Evolutionary conservation across 2,888 invertebrate species (phyloP).

Genomic region (Rhyacophila evoluta): DNA sequence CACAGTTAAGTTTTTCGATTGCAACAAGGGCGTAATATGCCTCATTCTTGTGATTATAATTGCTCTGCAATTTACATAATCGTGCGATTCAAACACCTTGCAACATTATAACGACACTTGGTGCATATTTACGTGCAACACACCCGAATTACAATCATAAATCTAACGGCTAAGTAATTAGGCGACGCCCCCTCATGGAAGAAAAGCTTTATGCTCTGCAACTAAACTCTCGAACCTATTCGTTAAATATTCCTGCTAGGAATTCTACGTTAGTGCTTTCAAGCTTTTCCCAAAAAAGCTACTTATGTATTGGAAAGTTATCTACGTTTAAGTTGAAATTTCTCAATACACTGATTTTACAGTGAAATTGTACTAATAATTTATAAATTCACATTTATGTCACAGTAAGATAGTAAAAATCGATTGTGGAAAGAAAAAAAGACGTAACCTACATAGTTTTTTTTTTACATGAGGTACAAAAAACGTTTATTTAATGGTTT

Average conservation of each 20-base stretch:
- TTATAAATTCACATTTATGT: no score
- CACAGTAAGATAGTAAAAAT: no score
- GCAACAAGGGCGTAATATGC: background rate
- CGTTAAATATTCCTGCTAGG: constrained; percentile 25
- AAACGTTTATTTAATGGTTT: no score
- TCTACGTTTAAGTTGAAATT: no score
- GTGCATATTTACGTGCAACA: constrained; percentile 1
- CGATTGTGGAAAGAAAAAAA: no score
- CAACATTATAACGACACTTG: constrained; percentile 22
- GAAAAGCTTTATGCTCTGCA: no score
- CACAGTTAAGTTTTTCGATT: background rate
- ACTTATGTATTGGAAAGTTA: no score
- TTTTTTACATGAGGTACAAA: no score
- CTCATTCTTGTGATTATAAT: background rate
- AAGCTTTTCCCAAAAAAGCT: background rate
- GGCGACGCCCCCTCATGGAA: constrained; percentile 16
- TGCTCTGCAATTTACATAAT: background rate
- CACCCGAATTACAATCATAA: constrained; percentile 41
- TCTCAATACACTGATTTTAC: no score
- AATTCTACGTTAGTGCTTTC: background rate
- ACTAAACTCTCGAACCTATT: constrained; percentile 26
- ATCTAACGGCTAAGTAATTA: constrained; percentile 39
- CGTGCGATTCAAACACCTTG: constrained; percentile 12
- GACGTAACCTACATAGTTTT: no score
- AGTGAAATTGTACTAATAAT: no score